Conservation (phyloP, 2,797 vertebrate species). For the Sitta carolinensis region DNA sequence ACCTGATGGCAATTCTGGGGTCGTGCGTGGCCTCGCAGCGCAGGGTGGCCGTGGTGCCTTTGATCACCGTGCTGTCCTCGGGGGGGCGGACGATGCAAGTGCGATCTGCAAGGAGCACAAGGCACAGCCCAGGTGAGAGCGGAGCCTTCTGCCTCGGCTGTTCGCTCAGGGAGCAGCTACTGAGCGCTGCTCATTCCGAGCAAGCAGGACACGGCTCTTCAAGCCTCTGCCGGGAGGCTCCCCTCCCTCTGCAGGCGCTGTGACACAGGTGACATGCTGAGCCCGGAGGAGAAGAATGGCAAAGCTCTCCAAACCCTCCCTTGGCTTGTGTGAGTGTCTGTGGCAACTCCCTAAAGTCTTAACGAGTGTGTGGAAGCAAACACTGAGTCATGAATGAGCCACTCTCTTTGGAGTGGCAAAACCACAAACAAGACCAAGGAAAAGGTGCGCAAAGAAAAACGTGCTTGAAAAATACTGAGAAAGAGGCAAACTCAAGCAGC, state of each 20-base stretch:
- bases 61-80: slow-evolving; percentile 89
- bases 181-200: not conserved
- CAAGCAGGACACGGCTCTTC: not conserved
- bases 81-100: slow-evolving; percentile 87
- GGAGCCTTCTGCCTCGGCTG: not conserved
- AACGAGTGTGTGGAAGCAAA: not conserved
- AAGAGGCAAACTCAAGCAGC: not conserved
- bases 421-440: not conserved
- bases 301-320: not conserved
- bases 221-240: not conserved
- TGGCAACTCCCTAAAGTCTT: not conserved
- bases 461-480: not conserved
- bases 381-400: not conserved
- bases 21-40: slow-evolving; percentile 87
- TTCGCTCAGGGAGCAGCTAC: not conserved
- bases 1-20: slow-evolving; percentile 87
- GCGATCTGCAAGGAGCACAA: slow-evolving; percentile 80
- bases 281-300: not conserved
- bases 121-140: slow-evolving; percentile 9
- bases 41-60: slow-evolving; percentile 90
- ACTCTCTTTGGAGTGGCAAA: not conserved
- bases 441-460: not conserved
- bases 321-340: not conserved
- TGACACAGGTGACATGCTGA: not conserved
- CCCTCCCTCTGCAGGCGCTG: not conserved